Conservation (phyloP, 2,888 invertebrate genomes). For the Drosophila quinaria region DNA sequence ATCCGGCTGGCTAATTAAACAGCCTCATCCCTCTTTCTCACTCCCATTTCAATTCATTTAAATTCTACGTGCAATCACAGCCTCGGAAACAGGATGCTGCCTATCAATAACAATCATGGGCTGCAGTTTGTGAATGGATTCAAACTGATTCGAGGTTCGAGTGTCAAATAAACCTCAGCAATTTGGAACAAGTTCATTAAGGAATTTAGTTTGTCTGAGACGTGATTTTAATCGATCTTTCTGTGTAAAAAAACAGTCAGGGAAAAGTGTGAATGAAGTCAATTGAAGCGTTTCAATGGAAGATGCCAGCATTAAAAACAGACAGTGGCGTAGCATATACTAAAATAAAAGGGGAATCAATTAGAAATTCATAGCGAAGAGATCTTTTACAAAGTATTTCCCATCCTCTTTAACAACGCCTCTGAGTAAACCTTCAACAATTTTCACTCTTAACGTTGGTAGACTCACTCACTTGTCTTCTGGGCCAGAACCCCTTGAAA, state of each 20-base stretch:
- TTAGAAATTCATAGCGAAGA: not conserved
- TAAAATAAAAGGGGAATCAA: not conserved
- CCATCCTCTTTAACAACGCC: slow-evolving; percentile 9
- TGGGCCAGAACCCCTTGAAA: slow-evolving; percentile 32
- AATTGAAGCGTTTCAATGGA: slow-evolving; percentile 65
- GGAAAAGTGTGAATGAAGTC: slow-evolving; percentile 72
- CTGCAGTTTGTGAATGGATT: slow-evolving; percentile 58
- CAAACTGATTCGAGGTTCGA: slow-evolving; percentile 11
- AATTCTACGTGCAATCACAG: slow-evolving; percentile 52
- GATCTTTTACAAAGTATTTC: not conserved
- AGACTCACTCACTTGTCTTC: slow-evolving; percentile 28
- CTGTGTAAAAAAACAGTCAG: slow-evolving; percentile 49
- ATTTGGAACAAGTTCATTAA: slow-evolving; percentile 76
- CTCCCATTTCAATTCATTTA: slow-evolving; percentile 47
- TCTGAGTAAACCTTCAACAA: slow-evolving; percentile 41
- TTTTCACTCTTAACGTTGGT: slow-evolving; percentile 21
- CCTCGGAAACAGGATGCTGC: slow-evolving; percentile 79
- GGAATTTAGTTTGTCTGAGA: slow-evolving; percentile 43
- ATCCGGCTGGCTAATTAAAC: slow-evolving; percentile 70
- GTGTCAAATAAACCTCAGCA: slow-evolving; percentile 41
- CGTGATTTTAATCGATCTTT: slow-evolving; percentile 73
- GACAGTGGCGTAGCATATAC: slow-evolving; percentile 23
- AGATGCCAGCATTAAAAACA: slow-evolving; percentile 26
- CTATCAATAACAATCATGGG: slow-evolving; percentile 66
- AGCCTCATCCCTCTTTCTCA: slow-evolving; percentile 20